Conservation (phyloP, 92 coral and sea anemone species). For the Chrysogorgia sp. region DNA sequence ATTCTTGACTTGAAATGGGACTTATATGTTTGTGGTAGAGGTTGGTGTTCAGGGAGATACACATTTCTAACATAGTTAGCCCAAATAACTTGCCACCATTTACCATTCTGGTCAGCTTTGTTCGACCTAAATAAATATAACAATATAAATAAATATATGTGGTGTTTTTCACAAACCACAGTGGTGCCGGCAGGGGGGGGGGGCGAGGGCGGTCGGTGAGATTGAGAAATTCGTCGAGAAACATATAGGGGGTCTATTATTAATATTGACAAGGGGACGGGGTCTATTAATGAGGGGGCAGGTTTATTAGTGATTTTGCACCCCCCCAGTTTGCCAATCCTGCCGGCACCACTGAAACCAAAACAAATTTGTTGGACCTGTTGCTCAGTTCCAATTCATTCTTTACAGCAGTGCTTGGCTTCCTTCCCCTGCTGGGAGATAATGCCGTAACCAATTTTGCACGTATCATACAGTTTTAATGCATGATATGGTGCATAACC, state of each 20-base stretch:
- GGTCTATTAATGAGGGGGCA: too few relatives aligned
- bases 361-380: not conserved
- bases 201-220: too few relatives aligned
- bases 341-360: too few relatives aligned
- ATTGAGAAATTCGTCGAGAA: too few relatives aligned
- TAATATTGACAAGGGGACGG: too few relatives aligned
- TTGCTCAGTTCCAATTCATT: conserved; percentile 21
- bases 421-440: conserved; percentile 54
- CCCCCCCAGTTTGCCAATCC: too few relatives aligned
- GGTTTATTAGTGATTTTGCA: too few relatives aligned
- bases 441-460: conserved; percentile 59
- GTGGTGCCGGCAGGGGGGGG: too few relatives aligned
- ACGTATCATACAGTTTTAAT: conserved; percentile 39
- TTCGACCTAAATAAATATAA: too few relatives aligned
- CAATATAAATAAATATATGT: too few relatives aligned
- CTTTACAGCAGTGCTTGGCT: conserved; percentile 53
- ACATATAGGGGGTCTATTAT: too few relatives aligned
- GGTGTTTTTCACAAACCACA: too few relatives aligned
- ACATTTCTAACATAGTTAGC: conserved; percentile 49
- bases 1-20: conserved; percentile 58
- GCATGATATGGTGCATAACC: conserved; percentile 59
- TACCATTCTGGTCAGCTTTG: conserved; percentile 27
- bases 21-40: not conserved
- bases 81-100: conserved; percentile 62
- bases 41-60: conserved; percentile 49